Base-by-base conservation (phyloP, 2,888 invertebrate genomes). In the Byasa hedistus region DNA sequence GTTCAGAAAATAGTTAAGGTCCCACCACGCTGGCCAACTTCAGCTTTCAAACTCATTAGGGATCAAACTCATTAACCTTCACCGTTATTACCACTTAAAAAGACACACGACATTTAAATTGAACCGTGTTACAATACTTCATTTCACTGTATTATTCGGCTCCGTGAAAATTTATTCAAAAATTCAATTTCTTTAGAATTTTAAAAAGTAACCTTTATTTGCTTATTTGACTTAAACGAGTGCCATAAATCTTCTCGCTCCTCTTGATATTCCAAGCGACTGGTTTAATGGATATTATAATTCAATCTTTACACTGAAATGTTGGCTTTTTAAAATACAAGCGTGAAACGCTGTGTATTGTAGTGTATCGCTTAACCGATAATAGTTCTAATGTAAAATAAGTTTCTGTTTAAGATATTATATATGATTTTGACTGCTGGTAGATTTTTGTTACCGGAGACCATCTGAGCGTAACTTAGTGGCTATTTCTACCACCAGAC, bases 211-310 rank as follows among this genome's bases (percentile, higher is more conserved):
- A 21, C 52, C 21, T 21, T 8, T 32, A 22, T 24, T 54, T 23
- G 51, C 24, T 15, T 32, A 32, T 32, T 32, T 32, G 32, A 61
- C 61, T 54, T 39, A 55, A 61, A 61, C 22, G 22, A 61, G 54
- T 61, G 27, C 39, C 76, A 84, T 86, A 82, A 86, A 83, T 87
- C 86, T 84, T 77, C 72, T 71, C 76, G 72, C 71, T 75, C 78
- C 54, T 79, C 79, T 80, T 85, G 87, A 85, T 87, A 85, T 88
- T 89, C 84, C 87, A 69, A 78, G 78, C 79, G 82, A 80, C 82
- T 86, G 87, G 76, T 76, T 79, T 83, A 86, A 88, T 86, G 80
- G 79, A 79, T 76, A 81, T 84, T 84, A 58, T 66, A 61, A 66
- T 66, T 57, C 44, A 66, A 66, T 57, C 65, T 57, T 60, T 56